Evolutionary conservation across 2,113 vertebrate genomes (phyloP), one percentile per base, ranked within the genome.

Genomic region (Corydoras maculifer): DNA sequence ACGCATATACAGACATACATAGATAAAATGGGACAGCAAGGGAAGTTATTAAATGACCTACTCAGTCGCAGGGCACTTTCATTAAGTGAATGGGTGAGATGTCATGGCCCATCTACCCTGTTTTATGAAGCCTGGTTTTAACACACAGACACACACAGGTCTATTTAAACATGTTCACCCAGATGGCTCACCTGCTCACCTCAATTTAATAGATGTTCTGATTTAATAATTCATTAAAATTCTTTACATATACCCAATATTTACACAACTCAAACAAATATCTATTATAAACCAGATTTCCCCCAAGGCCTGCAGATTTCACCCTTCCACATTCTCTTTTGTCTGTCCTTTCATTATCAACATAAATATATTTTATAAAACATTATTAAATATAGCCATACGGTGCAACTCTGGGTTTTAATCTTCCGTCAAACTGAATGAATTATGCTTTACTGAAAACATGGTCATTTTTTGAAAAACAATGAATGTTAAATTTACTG

Each of bases 151-250:
- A 69, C 68, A 43, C 43, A 61, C 66, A 65, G 53, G 51, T 3
- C 61, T 79, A 83, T 82, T 75, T 79, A 62, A n/a, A 70, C 70
- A 11, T 68, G 49, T 64, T 79, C 74, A 67, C 82, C 82, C 74
- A 15, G 8, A 75, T 57, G 74, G 68, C 55, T 72, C 81, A 87
- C 81, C 83, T 78, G 11, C 67, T 62, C 67, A 86, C 85, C 86
- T 81, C 72, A 81, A 86, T 84, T 81, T 86, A 72, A 79, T 75
- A 83, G 81, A 84, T 49, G 32, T 71, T 79, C 65, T 32, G n/a
- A 77, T 81, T 81, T 85, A 89, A 88, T 61, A 48, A 51, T 62
- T 48, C 80, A 86, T 88, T 88, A 86, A 79, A 86, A 86, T 85
- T 84, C 79, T 66, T 55, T 81, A 80, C 75, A 80, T 69, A 73